phyloP scores from a whole-genome alignment of 1,140 invertebrate genomes.

The Melanaphis sacchari region DNA sequence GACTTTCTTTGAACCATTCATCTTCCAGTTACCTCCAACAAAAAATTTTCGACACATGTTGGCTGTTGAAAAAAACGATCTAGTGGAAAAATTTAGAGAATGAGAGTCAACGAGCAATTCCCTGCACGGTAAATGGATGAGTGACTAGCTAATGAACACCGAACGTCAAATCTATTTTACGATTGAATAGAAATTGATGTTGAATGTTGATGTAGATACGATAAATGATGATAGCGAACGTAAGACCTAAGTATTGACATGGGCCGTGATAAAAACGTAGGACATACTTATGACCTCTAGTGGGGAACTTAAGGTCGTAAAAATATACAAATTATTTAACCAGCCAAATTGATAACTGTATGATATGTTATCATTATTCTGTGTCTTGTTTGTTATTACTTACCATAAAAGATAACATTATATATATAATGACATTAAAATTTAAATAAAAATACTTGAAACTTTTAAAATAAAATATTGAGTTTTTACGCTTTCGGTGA shows the following conservation, averaged over 20 bases:
- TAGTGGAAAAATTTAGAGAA: not conserved
- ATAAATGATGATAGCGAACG: not conserved
- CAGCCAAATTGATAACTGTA: not conserved
- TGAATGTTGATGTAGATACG: not conserved
- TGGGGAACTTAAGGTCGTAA: not conserved
- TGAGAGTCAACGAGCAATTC: not conserved
- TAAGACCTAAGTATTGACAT: not conserved
- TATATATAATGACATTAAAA: too few relatives aligned
- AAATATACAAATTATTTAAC: not conserved
- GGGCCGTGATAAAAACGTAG: not conserved
- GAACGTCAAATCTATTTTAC: not conserved
- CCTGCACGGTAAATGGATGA: not conserved
- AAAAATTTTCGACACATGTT: conserved; percentile 82
- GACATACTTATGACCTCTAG: conserved; percentile 15
- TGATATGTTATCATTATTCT: not conserved
- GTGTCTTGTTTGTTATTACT: not conserved
- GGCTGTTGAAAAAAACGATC: not conserved
- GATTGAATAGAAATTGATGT: not conserved
- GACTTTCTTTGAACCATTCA: conserved; percentile 76
- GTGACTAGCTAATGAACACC: not conserved
- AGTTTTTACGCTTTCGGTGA: not conserved
- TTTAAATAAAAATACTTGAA: not conserved
- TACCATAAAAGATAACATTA: not conserved
- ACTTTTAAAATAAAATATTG: not conserved
- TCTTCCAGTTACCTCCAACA: conserved; percentile 99